Conservation (phyloP, 2,888 invertebrate genomes). For the Horisme vitalbata region DNA sequence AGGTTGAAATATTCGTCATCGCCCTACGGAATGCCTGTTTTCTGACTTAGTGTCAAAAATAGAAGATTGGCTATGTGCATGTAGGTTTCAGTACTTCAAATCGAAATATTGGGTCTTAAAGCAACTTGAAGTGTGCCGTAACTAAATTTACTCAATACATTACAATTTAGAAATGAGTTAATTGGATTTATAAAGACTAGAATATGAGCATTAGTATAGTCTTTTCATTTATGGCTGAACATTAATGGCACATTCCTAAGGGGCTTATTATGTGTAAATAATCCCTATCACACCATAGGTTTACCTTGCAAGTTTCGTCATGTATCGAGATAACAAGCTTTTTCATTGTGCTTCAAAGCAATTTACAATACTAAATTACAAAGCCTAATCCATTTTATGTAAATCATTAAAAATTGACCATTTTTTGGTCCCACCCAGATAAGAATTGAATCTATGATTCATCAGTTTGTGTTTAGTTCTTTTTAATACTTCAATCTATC, state of each 20-base stretch:
- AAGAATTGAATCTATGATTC: conserved; percentile 59
- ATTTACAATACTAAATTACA: too few species aligned
- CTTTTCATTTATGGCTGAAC: conserved; percentile 65
- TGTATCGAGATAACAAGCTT: too few species aligned
- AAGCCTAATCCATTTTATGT: too few species aligned
- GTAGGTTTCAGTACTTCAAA: too few species aligned
- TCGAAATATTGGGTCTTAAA: too few species aligned
- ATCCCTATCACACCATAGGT: conserved; percentile 69
- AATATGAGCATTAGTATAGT: conserved; percentile 77
- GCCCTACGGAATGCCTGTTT: too few species aligned
- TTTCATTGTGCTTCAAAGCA: conserved; percentile 61
- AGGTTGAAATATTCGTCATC: too few species aligned
- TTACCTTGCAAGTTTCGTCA: conserved; percentile 53
- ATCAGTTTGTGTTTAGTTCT: conserved; percentile 2
- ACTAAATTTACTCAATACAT: neutral
- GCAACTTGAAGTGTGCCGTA: too few species aligned
- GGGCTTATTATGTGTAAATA: conserved; percentile 64
- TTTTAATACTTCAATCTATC: too few species aligned
- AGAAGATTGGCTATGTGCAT: too few species aligned
- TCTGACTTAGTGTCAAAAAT: too few species aligned
- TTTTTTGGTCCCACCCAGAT: conserved; percentile 50
- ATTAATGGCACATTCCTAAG: conserved; percentile 62
- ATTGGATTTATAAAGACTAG: conserved; percentile 68
- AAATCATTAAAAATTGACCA: conserved; percentile 24
- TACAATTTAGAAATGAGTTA: conserved; percentile 17